These are phyloP conservation scores for Sussaba pulchella DNA, from an alignment of 2,888 invertebrate species.

Conservation along the genomic window DNA sequence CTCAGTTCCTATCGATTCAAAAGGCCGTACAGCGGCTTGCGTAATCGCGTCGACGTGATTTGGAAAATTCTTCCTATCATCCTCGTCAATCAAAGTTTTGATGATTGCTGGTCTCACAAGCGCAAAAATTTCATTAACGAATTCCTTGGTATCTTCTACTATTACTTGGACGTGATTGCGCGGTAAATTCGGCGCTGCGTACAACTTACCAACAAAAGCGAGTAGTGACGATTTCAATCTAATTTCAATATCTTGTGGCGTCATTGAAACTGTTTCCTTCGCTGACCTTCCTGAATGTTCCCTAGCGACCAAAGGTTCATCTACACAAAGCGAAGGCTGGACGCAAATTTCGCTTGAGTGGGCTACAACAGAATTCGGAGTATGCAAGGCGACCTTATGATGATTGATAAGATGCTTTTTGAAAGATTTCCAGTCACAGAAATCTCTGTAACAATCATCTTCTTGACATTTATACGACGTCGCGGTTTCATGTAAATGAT, in stretches of 20 bases:
- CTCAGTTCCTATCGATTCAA: not conserved
- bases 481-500: not conserved
- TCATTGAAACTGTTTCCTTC: no score
- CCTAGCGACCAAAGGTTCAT: no score
- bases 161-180: conserved; percentile 23
- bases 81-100: not conserved
- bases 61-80: not conserved
- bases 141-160: conserved; percentile 13
- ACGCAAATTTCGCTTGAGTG: no score
- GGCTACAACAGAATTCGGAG: no score
- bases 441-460: not conserved
- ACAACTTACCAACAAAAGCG: no score
- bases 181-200: conserved; percentile 22
- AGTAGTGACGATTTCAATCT: no score
- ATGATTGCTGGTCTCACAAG: not conserved
- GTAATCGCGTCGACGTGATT: no score
- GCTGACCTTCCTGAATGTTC: no score
- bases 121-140: not conserved
- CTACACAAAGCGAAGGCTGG: no score
- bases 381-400: not conserved
- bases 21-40: no score
- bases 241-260: no score
- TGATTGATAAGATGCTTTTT: not conserved
- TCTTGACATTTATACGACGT: not conserved
- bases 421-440: no score